Percentiles rank a stretch among this genome's conserved stretches.
Evolutionary conservation across 2,797 vertebrate species (phyloP).

Genomic region (Eulemur mongoz): DNA sequence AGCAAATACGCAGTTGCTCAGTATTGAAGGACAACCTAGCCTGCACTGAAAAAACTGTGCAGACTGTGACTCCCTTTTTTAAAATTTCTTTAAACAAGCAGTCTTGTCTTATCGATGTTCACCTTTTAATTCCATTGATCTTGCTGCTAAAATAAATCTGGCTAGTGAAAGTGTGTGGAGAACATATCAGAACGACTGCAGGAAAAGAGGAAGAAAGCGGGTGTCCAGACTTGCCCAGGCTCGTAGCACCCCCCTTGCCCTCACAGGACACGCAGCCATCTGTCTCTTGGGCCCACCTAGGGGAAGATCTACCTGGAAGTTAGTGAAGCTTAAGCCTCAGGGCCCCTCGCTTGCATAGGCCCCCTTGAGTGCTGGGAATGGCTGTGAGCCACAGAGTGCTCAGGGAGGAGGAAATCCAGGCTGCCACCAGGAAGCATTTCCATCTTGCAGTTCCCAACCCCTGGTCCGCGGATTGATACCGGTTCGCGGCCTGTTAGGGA

Average conservation of each 20-base stretch:
- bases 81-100: neutral
- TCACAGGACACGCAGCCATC: neutral
- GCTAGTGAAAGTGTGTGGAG: neutral
- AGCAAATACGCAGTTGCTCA: neutral
- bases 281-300: neutral
- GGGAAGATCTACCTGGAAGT: neutral
- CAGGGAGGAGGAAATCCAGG: neutral
- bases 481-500: too few relatives aligned
- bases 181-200: neutral
- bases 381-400: neutral
- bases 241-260: neutral
- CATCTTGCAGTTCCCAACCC: too few relatives aligned
- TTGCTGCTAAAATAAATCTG: neutral
- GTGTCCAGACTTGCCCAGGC: neutral
- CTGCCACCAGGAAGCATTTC: neutral
- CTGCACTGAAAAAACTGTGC: neutral
- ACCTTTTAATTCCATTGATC: neutral
- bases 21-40: neutral
- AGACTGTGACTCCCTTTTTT: neutral
- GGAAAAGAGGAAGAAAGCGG: neutral
- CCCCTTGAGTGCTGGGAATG: neutral
- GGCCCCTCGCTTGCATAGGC: neutral
- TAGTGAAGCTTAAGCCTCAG: neutral
- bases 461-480: too few relatives aligned
- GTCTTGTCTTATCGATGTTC: neutral